Percentiles rank a stretch among this genome's conserved stretches.
Conservation (phyloP, 2,888 invertebrate genomes). For the Ochropacha duplaris region DNA sequence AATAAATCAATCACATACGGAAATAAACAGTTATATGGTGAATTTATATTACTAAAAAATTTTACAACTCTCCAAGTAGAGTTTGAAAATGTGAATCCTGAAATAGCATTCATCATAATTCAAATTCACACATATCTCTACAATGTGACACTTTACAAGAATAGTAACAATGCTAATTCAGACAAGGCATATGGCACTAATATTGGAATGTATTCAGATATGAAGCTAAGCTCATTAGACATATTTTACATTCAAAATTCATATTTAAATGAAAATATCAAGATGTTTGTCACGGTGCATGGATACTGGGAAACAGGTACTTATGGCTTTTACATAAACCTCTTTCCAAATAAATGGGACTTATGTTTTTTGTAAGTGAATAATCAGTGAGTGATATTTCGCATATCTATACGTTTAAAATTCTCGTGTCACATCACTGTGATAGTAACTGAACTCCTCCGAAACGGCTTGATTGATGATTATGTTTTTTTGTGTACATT, state of each 20-base stretch:
- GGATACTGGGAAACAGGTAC: constrained; percentile 79
- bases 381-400: too few relatives aligned
- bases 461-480: too few relatives aligned
- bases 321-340: constrained; percentile 14
- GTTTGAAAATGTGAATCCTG: constrained; percentile 66
- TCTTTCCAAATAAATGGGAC: too few relatives aligned
- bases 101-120: constrained; percentile 81
- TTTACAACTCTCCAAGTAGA: constrained; percentile 55
- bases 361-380: too few relatives aligned
- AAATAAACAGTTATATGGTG: constrained; percentile 58
- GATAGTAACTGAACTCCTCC: too few relatives aligned
- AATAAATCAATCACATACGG: constrained; percentile 44
- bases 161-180: constrained; percentile 41
- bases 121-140: constrained; percentile 85
- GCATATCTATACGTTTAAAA: too few relatives aligned
- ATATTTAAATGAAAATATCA: constrained; percentile 53
- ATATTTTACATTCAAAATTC: constrained; percentile 72
- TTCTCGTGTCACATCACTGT: too few relatives aligned
- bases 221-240: constrained; percentile 40
- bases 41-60: constrained; percentile 43
- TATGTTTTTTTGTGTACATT: too few relatives aligned
- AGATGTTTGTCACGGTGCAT: constrained; percentile 76
- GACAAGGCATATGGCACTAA: constrained; percentile 81
- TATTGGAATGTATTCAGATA: constrained; percentile 76
- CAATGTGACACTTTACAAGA: constrained; percentile 81